Conservation (phyloP, 2,888 invertebrate species). For the Apodemia mormo region DNA sequence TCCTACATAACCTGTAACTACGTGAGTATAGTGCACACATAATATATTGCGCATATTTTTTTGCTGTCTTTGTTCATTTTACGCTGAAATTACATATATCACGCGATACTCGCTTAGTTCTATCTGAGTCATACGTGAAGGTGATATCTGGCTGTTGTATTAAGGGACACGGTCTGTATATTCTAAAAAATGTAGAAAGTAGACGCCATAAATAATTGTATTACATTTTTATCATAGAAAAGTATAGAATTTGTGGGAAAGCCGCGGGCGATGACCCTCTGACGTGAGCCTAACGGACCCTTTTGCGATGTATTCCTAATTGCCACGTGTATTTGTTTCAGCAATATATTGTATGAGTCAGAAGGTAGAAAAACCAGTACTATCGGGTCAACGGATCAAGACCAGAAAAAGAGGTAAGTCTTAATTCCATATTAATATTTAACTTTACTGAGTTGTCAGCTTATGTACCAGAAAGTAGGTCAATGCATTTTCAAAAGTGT, state of each 20-base stretch:
- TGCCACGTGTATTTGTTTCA: slow-evolving; percentile 83
- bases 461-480: background rate
- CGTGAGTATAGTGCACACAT: slow-evolving; percentile 71
- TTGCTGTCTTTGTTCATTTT: slow-evolving; percentile 41
- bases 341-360: slow-evolving; percentile 99
- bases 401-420: slow-evolving; percentile 99
- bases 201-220: slow-evolving; percentile 31
- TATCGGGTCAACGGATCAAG: slow-evolving; percentile 99
- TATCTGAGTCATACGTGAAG: slow-evolving; percentile 51
- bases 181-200: slow-evolving; percentile 35
- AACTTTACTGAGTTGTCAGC: background rate
- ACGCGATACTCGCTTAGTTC: slow-evolving; percentile 39
- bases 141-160: slow-evolving; percentile 37
- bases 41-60: slow-evolving; percentile 47
- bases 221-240: slow-evolving; percentile 7
- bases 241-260: slow-evolving; percentile 40
- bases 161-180: slow-evolving; percentile 32
- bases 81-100: slow-evolving; percentile 44
- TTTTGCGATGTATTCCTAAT: slow-evolving; percentile 51
- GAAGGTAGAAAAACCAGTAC: slow-evolving; percentile 99
- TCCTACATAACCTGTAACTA: slow-evolving; percentile 82
- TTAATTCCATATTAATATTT: slow-evolving; percentile 34
- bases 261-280: slow-evolving; percentile 69
- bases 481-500: slow-evolving; percentile 7
- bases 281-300: slow-evolving; percentile 47